Evolutionary conservation across 2,888 invertebrate genomes (phyloP), one percentile per base, ranked within the genome.

Genomic region (Crioceris asparagi): DNA sequence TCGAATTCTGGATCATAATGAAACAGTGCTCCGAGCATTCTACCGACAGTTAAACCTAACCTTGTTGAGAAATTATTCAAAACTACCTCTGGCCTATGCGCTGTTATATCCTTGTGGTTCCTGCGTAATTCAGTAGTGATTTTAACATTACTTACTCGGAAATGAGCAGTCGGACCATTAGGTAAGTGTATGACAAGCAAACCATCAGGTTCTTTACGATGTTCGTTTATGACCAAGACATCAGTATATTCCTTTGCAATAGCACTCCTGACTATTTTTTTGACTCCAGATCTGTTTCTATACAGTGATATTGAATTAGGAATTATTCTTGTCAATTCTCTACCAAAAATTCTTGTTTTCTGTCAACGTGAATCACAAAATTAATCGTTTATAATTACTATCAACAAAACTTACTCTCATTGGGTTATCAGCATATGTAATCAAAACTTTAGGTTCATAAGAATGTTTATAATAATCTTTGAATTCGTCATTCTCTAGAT

Each of bases 31-130:
- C 91, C 88, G 43, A 97, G 69, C 88, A 96, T 88, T 49, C 97
- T 75, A 1, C 88, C 88, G 30, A 97, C 76, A 0, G 85, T 81
- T 53, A 88, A 71, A 33, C 98, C 98, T 23, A 98, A 70, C 0
- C 96, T 76, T 0, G 98, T 98, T 45, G 84, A 82, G 65, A 98
- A 98, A 68, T 97, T 94, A 60, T 90, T 96, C 33, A 97, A 67
- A 44, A 98, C 82, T 1, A 96, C 83, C 72, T 99, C 98, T 1
- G 98, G 98, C 19, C 87, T 74, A 61, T 96, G 93, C 27, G 70
- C 72, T 0, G 84, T 84, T 37, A 92, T 83, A 60, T 88, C 85
- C 54, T 78, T 81, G 55, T 83, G 79, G 55, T 75, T 77, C 45
- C 78, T 77, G 46, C 79, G 78, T 30, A 94, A 70, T 52, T 93